Percentiles rank a stretch among this genome's conserved stretches.
Evolutionary conservation across 2,113 vertebrate genomes (phyloP).

Genomic region (Pampusana beccarii): DNA sequence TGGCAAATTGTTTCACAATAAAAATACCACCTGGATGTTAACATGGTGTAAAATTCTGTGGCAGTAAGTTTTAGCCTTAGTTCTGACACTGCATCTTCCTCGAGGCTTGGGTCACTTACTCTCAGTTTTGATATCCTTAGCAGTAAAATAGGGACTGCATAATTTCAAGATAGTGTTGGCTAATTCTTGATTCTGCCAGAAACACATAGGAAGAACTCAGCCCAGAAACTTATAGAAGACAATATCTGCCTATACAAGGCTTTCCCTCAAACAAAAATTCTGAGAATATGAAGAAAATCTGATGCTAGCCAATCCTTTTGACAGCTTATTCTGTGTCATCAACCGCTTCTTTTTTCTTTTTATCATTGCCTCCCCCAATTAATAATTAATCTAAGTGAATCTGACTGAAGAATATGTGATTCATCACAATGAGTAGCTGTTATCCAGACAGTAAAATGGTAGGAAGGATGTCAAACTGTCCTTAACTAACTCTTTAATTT

Average conservation of each 20-base stretch:
- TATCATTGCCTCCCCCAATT: not conserved
- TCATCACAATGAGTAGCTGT: not conserved
- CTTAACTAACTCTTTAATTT: not conserved
- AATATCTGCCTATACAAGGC: not conserved
- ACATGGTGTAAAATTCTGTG: not conserved
- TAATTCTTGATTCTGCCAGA: not conserved
- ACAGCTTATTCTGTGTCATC: not conserved
- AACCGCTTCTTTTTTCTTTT: not conserved
- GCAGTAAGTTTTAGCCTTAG: not conserved
- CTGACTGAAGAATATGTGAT: not conserved
- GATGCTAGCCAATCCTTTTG: not conserved
- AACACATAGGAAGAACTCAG: not conserved
- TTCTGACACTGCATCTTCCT: not conserved
- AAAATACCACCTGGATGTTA: not conserved
- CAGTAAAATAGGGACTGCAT: not conserved
- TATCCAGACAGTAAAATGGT: not conserved
- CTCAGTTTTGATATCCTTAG: not conserved
- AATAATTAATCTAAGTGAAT: not conserved
- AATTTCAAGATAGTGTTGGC: not conserved
- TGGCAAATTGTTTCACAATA: not conserved
- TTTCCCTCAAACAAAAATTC: not conserved
- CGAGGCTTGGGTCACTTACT: not conserved
- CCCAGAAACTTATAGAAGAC: not conserved
- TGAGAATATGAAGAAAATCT: not conserved
- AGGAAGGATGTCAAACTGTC: not conserved